These are phyloP conservation scores for Peribatodes rhomboidaria DNA, from an alignment of 2,888 invertebrate genomes.

Conservation along the genomic window DNA sequence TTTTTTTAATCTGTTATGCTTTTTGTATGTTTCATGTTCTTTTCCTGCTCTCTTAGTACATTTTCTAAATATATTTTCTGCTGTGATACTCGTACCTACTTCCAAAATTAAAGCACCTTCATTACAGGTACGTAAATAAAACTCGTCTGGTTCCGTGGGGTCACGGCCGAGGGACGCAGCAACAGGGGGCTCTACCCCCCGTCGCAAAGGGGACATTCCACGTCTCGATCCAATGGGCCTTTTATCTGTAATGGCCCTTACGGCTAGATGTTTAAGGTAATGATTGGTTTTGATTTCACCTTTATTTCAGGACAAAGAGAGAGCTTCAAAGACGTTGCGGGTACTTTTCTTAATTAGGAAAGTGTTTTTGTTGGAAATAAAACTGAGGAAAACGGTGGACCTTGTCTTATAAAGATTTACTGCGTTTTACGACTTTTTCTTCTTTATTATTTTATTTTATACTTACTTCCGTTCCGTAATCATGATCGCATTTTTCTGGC, in stretches of 20 bases:
- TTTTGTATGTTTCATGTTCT: too few relatives aligned
- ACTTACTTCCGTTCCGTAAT: background rate
- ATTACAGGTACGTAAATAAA: constrained; percentile 31
- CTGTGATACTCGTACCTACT: too few relatives aligned
- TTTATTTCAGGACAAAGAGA: constrained; percentile 43
- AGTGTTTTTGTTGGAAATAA: constrained; percentile 27
- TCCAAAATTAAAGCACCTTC: constrained; percentile 24
- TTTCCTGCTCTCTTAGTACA: too few relatives aligned
- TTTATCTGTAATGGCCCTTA: constrained; percentile 61
- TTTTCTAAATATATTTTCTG: background rate
- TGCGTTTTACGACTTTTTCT: constrained; percentile 2
- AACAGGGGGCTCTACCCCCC: constrained; percentile 32
- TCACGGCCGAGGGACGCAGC: constrained; percentile 27
- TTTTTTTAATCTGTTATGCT: background rate
- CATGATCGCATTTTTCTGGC: too few relatives aligned
- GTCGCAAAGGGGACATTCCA: constrained; percentile 54
- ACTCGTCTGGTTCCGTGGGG: constrained; percentile 28
- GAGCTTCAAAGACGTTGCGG: constrained; percentile 30
- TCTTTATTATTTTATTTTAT: background rate
- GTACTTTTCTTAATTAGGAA: constrained; percentile 36
- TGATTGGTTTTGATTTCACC: constrained; percentile 58
- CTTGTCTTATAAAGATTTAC: constrained; percentile 12
- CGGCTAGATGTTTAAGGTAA: constrained; percentile 62
- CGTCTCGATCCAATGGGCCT: constrained; percentile 55
- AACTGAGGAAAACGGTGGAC: constrained; percentile 11